Evolutionary conservation across 2,888 invertebrate genomes (phyloP), one percentile per base, ranked within the genome.

Genomic region (Ctenicera cuprea): DNA sequence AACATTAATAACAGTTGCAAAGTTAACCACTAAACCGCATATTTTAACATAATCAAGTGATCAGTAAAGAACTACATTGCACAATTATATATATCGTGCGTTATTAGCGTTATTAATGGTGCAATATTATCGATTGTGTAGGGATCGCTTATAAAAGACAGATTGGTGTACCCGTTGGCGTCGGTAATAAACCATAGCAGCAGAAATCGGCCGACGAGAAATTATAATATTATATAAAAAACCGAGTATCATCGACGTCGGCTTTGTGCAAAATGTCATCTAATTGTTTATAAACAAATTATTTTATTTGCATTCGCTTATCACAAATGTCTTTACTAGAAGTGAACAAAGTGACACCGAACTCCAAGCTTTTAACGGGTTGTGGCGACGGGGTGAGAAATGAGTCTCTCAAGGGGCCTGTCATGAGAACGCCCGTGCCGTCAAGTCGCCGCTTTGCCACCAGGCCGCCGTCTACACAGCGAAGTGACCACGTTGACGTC

Each of bases 401-500:
- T 64, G 72, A 41, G 1, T 11, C 37, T 16, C 38, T 30, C 26
- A 48, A 43, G 45, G 12, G 30, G 30, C n/a, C 26, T 1, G 37
- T 38, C 18, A 33, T 52, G 22, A 50, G 73, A 14, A 20, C 18
- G 4, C 68, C 63, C 16, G 68, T 73, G 7, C 69, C 73, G 30
- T 73, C 73, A 68, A 48, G 68, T 16, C 73, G 73, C n/a, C 68
- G 69, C n/a, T 73, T 73, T 30, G 12, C 68, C 22, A 68, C 69
- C 38, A 68, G 73, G 48, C 63, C 57, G 18, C 41, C 61, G 12
- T 30, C 54, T 22, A 18, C 14, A 5, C 59, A 72, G 12, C 33
- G 61, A 43, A 71, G 37, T 22, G 38, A 59, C 5, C 14, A 38
- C 20, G 12, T 18, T 5, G 26, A 62, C n/a, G 37, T 73, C 14